Evolutionary conservation across 2,888 invertebrate species (phyloP), one percentile per base, ranked within the genome.

Genomic region (Drosophila antonietae): DNA sequence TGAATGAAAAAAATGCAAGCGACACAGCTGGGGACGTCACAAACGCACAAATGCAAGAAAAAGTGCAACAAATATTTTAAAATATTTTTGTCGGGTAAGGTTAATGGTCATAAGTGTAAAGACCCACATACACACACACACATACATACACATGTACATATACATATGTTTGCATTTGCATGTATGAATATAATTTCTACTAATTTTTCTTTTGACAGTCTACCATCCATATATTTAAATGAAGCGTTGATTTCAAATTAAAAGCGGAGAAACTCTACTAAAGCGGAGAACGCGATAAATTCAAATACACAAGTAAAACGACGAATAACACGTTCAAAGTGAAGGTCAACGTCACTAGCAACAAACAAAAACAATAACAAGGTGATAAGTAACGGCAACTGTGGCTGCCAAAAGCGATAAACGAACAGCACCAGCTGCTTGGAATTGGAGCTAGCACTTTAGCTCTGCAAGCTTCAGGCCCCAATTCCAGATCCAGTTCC

Each of bases 311-410:
- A 76, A 66, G 62, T 78, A 71, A 68, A 56, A 60, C 61, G 71
- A 65, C 58, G 68, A 75, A 75, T 73, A 87, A 81, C 88, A 90
- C 86, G 83, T 88, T 89, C 90, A 88, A 90, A 91, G 90, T 91
- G 89, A 90, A 91, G 90, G 90, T 90, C 89, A 90, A 87, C 83
- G 78, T 60, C 80, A 80, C 78, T 65, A 43, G 23, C 73, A 70
- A 62, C 51, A 72, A 46, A 46, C 14, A 66, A 67, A 69, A 66
- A 43, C 68, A 72, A 60, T 49, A 72, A 46, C 46, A 58, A 71
- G 57, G 70, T 63, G 56, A 66, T 55, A 79, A 71, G 57, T 75
- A 78, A 72, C 88, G 69, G 64, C 75, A 76, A 88, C 68, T 73
- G 80, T 88, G 83, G 83, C 83, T 80, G 80, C 83, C 88, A 77